phyloP scores from a whole-genome alignment of 2,797 vertebrate genomes.

The Trachops cirrhosus region DNA sequence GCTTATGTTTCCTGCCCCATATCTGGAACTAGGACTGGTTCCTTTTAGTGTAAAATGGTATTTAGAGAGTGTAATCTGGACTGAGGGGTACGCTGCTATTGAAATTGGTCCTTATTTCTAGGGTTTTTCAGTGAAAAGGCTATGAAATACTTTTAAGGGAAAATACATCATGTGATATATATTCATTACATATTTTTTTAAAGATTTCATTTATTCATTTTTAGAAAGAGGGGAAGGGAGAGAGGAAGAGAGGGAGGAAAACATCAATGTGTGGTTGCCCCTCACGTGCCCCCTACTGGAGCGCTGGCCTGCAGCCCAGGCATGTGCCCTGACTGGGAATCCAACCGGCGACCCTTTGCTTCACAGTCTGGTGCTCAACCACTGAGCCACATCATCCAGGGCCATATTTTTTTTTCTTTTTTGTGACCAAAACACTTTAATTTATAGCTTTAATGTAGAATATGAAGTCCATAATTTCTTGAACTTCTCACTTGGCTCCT shows the following conservation, averaged over 20 bases:
- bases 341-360: no score
- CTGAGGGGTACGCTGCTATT: not conserved
- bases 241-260: no score
- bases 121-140: not conserved
- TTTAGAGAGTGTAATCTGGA: not conserved
- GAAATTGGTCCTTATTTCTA: not conserved
- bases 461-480: not conserved
- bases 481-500: not conserved
- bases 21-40: not conserved
- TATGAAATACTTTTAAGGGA: not conserved
- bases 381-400: no score
- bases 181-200: constrained; percentile 44
- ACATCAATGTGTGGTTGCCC: no score
- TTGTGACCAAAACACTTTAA: not conserved
- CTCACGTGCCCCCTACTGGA: no score
- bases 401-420: not conserved
- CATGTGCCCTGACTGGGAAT: no score
- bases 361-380: no score
- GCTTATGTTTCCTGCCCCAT: not conserved
- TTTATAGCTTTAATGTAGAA: not conserved
- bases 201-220: no score
- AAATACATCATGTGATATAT: not conserved
- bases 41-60: not conserved
- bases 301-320: no score
- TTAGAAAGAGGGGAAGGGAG: no score